Base-by-base conservation (phyloP, 2,888 invertebrate genomes). In the Drosophila cognata region DNA sequence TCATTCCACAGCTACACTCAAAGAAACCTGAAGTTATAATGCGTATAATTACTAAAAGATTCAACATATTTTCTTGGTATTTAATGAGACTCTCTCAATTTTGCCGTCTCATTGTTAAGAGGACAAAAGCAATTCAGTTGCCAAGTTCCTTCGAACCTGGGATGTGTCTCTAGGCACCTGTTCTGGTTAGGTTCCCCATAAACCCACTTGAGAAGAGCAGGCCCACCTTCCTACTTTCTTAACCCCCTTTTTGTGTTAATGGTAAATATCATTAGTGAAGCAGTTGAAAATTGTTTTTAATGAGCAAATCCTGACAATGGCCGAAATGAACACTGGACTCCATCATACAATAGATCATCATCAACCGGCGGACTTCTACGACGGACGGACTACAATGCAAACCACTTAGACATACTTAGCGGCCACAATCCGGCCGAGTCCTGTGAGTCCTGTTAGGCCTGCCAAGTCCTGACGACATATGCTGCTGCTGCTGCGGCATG, bases 341-440 rank as follows among this genome's bases (percentile, higher is more conserved):
- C 63, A 35, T 36, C 8, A 16, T 31, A 88, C 87, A 85, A 89
- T 88, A 84, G 84, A 85, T 85, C 87, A 78, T 25, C 46, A 7
- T 16, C 46, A 46, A 2, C 21, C 21, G 4, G 55, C 25, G 64
- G 63, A 68, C 33, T 55, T 35, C 33, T 41, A 50, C 35, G 21
- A 46, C 16, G 21, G 46, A 46, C 35, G 61, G 70, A 66, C 67
- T 51, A 69, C 66, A 78, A 79, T 77, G 74, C 63, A 33, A 72
- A 79, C 79, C 87, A 87, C 87, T 89, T 87, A 87, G 88, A 87
- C 87, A 55, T 82, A 86, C 88, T 89, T 89, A 86, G 70, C 66
- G 71, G 28, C 29, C 43, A 38, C 36, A 46, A 38, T 38, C 8
- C 53, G 11, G 38, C 4, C 4, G 35, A 33, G 38, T 69, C 38